Base-by-base conservation (phyloP, 2,797 vertebrate species). In the Ataeniobius toweri region DNA sequence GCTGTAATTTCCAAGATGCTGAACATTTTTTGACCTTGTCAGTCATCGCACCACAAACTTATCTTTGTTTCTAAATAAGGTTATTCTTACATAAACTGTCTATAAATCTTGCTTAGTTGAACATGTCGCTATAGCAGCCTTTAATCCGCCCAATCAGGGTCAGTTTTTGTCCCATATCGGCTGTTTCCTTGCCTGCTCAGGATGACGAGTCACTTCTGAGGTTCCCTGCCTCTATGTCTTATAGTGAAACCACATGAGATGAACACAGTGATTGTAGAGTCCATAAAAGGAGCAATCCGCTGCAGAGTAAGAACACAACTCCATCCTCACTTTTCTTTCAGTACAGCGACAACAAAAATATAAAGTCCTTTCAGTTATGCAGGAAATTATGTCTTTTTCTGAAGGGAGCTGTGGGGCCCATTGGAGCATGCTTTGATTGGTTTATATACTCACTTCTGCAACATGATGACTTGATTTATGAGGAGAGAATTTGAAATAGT, bases 241-340 rank as follows among this genome's bases (percentile, higher is more conserved):
- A 8, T 6, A 63, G 59, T 79, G 61, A 82, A 85, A 80, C 94
- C 94, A 94, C 95, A 94, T 93, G 36, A 93, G 86, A 92, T 77
- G 14, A 59, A 59, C 67, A 36, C 81, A 73, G 81, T 70, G 80
- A 86, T 85, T 80, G 70, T 41, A 0, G 75, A 74, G 80, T 86
- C 92, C 94, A 93, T 89, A 94, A 93, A 94, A 59, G 75, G 86
- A 92, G 82, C 81, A 68, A 76, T 74, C 41, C 7, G n/a, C 73
- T 77, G 83, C 48, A 80, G 63, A 79, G 80, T 61, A 16, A 41
- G 28, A 80, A 85, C 94, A 83, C 92, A 88, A 79, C 79, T 84
- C 83, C 55, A 56, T 85, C 80, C 74, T 87, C 79, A 80, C 31
- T 81, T 84, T 74, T 24, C 87, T 90, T 92, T 85, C 78, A 75